Base-by-base conservation (phyloP, 2,888 invertebrate species). In the Boloria euphrosyne region DNA sequence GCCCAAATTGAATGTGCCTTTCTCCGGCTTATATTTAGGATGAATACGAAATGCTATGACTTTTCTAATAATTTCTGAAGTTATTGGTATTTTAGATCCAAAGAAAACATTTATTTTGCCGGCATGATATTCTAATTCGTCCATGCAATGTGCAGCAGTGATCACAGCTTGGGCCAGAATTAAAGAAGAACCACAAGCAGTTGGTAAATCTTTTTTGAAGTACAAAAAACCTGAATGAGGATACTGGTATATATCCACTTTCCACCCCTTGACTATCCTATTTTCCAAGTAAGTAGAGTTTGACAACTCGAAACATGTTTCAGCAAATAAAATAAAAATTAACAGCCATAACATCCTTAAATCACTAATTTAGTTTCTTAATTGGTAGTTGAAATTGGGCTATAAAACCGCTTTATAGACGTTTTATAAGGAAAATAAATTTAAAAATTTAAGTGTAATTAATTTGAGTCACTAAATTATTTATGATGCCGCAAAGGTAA, bases 101-200 rank as follows among this genome's bases (percentile, higher is more conserved):
- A 75, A 49, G 55, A 60, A 73, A 0, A 73, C 71, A 4, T 54
- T 22, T 1, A 75, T 73, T 6, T 50, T 16, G 0, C 75, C 76
- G 0, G 67, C 43, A 0, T 31, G 27, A 10, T 58, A 59, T 2
- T 27, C 47, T 10, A 74, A 13, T 57, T 73, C 74, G 17, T 73
- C 70, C 2, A 75, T 58, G 53, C 76, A 78, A 53, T 75, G 71
- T 0, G 76, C 77, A n/a, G 77, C 74, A 0, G 75, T 74, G 18
- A 77, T 22, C 1, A 76, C 68, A 0, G 72, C 71, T 53, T 75
- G 72, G 5, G 59, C 65, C 43, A 68, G 66, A 3, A 77, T 68
- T 3, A 77, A 47, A 6, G 75, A 76, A 3, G 71, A 72, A 0
- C 75, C 77, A 65, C 75, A 75, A 1, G 54, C 67, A 0, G 66